Conservation (phyloP, 2,113 vertebrate genomes). For the Nannobrachium achirus region DNA sequence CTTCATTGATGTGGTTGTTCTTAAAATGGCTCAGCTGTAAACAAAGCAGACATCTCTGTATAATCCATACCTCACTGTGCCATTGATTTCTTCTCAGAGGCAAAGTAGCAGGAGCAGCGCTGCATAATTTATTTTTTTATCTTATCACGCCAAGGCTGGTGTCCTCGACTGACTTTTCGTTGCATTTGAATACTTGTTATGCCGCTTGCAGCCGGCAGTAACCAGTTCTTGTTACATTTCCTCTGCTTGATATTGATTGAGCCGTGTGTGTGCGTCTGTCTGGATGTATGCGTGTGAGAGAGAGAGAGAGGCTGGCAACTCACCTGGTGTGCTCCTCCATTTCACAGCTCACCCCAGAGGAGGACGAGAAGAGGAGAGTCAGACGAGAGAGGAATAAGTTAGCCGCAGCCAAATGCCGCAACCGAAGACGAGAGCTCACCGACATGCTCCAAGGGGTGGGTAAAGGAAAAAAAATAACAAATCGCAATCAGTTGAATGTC, state of each 20-base stretch:
- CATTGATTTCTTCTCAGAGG: background rate
- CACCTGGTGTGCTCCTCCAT: conserved; percentile 22
- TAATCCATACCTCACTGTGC: background rate
- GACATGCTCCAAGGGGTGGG: conserved; percentile 98
- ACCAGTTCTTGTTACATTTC: conserved; percentile 19
- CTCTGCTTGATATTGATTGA: conserved; percentile 18
- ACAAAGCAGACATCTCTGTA: background rate
- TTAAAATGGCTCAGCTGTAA: background rate
- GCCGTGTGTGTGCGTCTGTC: background rate
- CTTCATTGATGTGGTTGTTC: background rate
- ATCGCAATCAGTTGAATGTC: background rate
- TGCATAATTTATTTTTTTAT: background rate
- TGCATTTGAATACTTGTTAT: background rate
- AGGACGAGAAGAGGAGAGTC: conserved; percentile 96
- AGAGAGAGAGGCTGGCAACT: conserved; percentile 7
- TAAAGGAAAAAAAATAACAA: conserved; percentile 23
- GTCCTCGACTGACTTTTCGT: background rate
- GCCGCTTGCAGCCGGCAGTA: background rate
- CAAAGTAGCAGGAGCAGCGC: background rate
- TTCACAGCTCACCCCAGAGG: conserved; percentile 93
- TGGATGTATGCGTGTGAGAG: background rate
- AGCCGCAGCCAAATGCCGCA: conserved; percentile 97
- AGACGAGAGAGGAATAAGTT: conserved; percentile 98
- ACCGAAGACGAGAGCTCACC: conserved; percentile 94
- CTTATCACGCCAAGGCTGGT: background rate